Conservation (phyloP, 1,140 invertebrate species). For the Eciton burchellii region DNA sequence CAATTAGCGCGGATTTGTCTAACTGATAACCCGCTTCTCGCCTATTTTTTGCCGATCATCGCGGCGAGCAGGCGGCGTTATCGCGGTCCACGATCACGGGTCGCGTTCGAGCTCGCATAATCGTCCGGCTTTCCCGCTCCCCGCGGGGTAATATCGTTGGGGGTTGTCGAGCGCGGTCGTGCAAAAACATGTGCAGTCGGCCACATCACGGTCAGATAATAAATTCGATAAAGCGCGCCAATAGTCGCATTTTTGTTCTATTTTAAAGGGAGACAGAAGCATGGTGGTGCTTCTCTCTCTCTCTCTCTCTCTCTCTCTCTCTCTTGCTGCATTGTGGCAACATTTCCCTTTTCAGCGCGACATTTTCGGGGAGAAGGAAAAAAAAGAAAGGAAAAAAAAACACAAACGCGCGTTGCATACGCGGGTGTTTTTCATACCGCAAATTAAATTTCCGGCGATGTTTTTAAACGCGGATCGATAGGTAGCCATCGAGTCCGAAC, state of each 20-base stretch:
- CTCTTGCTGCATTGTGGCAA: background rate
- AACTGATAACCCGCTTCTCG: background rate
- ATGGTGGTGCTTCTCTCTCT: too few relatives aligned
- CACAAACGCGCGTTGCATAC: background rate
- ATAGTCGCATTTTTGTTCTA: background rate
- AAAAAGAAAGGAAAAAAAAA: too few relatives aligned
- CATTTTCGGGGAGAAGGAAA: too few relatives aligned
- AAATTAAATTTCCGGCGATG: constrained; percentile 24
- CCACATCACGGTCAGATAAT: background rate
- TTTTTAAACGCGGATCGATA: constrained; percentile 31
- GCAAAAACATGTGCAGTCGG: background rate
- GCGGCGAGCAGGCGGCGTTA: background rate
- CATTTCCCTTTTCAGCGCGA: background rate
- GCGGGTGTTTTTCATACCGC: background rate
- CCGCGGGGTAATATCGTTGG: background rate
- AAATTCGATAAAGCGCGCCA: background rate
- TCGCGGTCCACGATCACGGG: background rate
- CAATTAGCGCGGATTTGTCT: background rate
- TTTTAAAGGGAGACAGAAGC: background rate
- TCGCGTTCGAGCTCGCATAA: background rate
- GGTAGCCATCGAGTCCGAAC: constrained; percentile 20
- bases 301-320: too few relatives aligned
- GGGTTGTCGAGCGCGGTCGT: background rate
- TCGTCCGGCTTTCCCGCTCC: background rate
- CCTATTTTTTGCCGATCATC: background rate